A percentile compares a stretch with the other conserved stretches of the same genome.
Conservation (phyloP, 2,113 vertebrate genomes). For the Neotragus moschatus region DNA sequence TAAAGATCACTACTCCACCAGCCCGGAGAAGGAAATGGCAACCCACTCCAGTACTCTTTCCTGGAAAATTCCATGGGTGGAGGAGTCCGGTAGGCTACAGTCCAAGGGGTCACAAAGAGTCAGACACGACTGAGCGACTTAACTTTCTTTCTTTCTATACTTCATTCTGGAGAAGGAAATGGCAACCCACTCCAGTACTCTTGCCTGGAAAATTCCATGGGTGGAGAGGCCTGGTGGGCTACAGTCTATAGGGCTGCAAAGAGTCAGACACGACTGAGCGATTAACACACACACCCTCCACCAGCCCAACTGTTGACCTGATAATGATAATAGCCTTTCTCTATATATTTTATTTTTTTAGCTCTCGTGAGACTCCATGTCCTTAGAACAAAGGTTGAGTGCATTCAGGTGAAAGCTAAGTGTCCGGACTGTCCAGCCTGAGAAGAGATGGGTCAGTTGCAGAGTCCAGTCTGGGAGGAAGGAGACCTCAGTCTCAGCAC, state of each 20-base stretch:
- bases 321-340: not conserved
- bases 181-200: not conserved
- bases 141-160: too few relatives aligned
- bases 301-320: not conserved
- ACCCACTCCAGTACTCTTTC: not conserved
- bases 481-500: not conserved
- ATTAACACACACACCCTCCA: not conserved
- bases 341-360: not conserved
- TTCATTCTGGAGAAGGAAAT: not conserved
- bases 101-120: not conserved
- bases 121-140: too few relatives aligned
- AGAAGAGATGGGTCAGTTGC: not conserved
- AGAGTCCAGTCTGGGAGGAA: not conserved
- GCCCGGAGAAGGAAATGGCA: not conserved
- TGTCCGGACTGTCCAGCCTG: too few relatives aligned
- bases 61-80: not conserved
- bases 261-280: not conserved
- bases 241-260: not conserved
- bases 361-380: not conserved
- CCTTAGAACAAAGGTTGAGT: not conserved
- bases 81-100: not conserved
- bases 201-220: not conserved
- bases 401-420: not conserved
- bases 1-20: not conserved
- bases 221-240: not conserved